Conservation (phyloP, 2,888 invertebrate species). For the Graphium colonna region DNA sequence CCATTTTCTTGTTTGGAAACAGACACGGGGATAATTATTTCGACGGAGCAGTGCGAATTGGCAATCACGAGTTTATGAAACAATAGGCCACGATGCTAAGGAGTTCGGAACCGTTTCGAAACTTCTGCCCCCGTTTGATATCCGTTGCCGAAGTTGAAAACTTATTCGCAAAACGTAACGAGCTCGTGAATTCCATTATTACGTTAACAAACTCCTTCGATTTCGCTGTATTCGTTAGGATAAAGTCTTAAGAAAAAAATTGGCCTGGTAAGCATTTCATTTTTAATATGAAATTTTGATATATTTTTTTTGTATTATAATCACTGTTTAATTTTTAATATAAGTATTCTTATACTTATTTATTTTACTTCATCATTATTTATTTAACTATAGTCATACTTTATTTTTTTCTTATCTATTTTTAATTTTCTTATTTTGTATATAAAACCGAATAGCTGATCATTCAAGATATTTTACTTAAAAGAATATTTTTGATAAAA, state of each 20-base stretch:
- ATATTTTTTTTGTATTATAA: background rate
- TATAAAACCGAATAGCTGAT: no score
- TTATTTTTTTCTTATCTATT: no score
- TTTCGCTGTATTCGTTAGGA: background rate
- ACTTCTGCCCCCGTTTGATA: constrained; percentile 5
- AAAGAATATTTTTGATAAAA: no score
- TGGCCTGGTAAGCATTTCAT: background rate
- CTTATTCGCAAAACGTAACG: constrained; percentile 1
- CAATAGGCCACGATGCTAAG: constrained; percentile 23
- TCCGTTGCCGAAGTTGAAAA: constrained; percentile 7
- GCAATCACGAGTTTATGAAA: constrained; percentile 19
- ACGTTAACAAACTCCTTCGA: background rate
- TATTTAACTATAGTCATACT: no score
- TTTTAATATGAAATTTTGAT: background rate
- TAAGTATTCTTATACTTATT: no score
- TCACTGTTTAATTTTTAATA: no score
- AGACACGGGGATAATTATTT: background rate
- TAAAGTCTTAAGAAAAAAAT: background rate
- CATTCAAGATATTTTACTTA: no score
- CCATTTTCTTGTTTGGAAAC: background rate
- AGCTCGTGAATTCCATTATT: background rate
- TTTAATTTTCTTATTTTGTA: no score
- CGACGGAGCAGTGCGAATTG: constrained; percentile 23
- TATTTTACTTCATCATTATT: no score
- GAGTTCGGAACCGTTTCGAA: constrained; percentile 3